phyloP scores from a whole-genome alignment of 2,888 invertebrate species.

The Lottia gigantea region DNA sequence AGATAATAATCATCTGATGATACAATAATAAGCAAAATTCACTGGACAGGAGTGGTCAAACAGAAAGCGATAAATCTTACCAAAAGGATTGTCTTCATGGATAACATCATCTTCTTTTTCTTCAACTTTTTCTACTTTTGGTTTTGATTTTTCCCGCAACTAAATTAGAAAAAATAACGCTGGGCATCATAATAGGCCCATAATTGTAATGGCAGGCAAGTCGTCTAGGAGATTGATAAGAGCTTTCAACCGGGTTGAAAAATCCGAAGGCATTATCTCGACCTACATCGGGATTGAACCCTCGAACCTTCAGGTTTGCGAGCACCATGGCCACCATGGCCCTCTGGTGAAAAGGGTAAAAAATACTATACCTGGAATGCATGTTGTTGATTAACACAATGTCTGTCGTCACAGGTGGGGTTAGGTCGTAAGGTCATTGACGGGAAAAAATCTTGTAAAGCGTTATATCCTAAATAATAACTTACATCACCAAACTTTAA shows the following conservation, averaged over 20 bases:
- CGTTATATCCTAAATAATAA: slow-evolving; percentile 95
- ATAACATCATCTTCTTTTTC: slow-evolving; percentile 72
- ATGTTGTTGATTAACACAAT: slow-evolving; percentile 74
- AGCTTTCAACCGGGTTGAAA: too few relatives aligned
- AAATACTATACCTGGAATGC: slow-evolving; percentile 60
- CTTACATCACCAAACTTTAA: slow-evolving; percentile 91
- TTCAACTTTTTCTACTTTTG: slow-evolving; percentile 52
- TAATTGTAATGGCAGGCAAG: too few relatives aligned
- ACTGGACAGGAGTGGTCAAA: too few relatives aligned
- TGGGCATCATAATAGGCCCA: too few relatives aligned
- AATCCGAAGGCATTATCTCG: too few relatives aligned
- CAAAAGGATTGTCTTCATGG: slow-evolving; percentile 94
- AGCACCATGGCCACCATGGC: too few relatives aligned
- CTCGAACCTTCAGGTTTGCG: too few relatives aligned
- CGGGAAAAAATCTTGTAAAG: slow-evolving; percentile 95
- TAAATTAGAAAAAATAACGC: slow-evolving; percentile 26
- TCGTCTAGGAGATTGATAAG: too few relatives aligned
- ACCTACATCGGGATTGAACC: too few relatives aligned
- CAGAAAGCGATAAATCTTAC: slow-evolving; percentile 69
- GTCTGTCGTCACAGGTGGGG: slow-evolving; percentile 85
- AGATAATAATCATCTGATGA: too few relatives aligned
- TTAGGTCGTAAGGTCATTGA: slow-evolving; percentile 93
- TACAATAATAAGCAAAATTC: too few relatives aligned
- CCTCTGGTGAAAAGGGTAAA: too few relatives aligned
- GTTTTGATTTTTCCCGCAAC: slow-evolving; percentile 71